Percentiles rank a stretch among this genome's conserved stretches.
phyloP scores from a whole-genome alignment of 2,797 vertebrate species.

The Geotrypetes seraphini region DNA sequence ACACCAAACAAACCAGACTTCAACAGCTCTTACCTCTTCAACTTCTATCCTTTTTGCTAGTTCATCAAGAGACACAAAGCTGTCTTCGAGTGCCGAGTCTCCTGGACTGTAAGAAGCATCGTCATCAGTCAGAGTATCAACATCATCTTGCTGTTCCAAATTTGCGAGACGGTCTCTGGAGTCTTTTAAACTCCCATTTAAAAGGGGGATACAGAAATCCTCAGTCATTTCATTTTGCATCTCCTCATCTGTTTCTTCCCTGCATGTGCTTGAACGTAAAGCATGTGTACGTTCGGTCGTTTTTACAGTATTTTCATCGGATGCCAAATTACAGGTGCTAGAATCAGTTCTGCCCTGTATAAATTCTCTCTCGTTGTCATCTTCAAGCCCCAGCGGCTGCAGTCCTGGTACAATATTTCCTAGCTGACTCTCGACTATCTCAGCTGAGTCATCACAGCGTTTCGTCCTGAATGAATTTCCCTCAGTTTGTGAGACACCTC shows the following conservation, averaged over 20 bases:
- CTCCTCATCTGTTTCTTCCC: conserved; percentile 31
- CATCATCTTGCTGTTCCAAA: conserved; percentile 41
- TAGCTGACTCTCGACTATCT: conserved; percentile 8
- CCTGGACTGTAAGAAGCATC: conserved; percentile 52
- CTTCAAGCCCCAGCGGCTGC: conserved; percentile 7
- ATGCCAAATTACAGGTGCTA: not conserved
- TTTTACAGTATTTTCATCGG: conserved; percentile 9
- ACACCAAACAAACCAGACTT: no score
- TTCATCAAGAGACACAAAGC: conserved; percentile 75
- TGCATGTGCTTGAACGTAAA: not conserved
- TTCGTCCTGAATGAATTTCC: conserved; percentile 29
- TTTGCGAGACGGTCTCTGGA: conserved; percentile 31
- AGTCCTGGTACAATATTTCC: conserved; percentile 22
- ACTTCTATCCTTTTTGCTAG: conserved; percentile 77
- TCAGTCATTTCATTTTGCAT: conserved; percentile 36
- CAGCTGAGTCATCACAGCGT: conserved; percentile 12
- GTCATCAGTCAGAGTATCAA: conserved; percentile 42
- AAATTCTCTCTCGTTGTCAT: conserved; percentile 21
- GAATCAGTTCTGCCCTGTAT: conserved; percentile 10
- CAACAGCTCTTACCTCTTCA: conserved; percentile 73
- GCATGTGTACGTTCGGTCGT: conserved; percentile 6
- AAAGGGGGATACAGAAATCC: conserved; percentile 48
- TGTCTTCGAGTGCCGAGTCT: conserved; percentile 62
- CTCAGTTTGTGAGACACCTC: conserved; percentile 26
- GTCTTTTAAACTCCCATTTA: conserved; percentile 45